Evolutionary conservation across 2,113 vertebrate genomes (phyloP), one percentile per base, ranked within the genome.

Genomic region (Anseranas semipalmata): DNA sequence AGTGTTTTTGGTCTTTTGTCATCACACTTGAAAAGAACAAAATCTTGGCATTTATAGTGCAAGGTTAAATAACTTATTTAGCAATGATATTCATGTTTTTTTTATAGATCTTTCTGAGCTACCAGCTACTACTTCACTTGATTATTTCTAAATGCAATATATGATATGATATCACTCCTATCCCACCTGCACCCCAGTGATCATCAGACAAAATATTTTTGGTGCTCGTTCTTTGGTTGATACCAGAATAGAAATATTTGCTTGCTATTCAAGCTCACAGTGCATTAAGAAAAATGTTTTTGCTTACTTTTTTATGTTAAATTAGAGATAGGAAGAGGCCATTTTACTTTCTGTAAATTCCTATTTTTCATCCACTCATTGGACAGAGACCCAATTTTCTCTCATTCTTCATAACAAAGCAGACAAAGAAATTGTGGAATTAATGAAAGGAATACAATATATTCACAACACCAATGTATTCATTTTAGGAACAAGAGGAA

Each of bases 1-100:
- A 96, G 92, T 93, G 90, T 43, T 95, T 94, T 92, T 72, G 83
- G 88, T 92, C 92, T 94, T 97, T 87, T 94, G 88, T 96, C 88
- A 89, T 74, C 52, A 76, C 35, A n/a, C 30, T 48, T 66, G 37
- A 95, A 95, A 92, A 84, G 93, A 96, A 92, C 7, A 89, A 93
- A 90, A 92, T 60, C 73, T 85, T 66, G 76, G 89, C 45, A 85
- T 79, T 92, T 86, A 58, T 15, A 89, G 62, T 15, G 8, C 60
- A 85, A 81, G 60, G 86, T 96, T 95, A 95, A 94, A 75, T 85
- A 95, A 93, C 59, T 67, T 95, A 91, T 81, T 95, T 89, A 92
- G 66, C 65, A 72, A 19, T 7, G 32, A 89, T 88, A 84, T 48
- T 39, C 52, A 58, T 53, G 55, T 56, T 86, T 87, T 48, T 58